Evolutionary conservation across 1,140 invertebrate genomes (phyloP).

Genomic region (Trissolcus basalis): DNA sequence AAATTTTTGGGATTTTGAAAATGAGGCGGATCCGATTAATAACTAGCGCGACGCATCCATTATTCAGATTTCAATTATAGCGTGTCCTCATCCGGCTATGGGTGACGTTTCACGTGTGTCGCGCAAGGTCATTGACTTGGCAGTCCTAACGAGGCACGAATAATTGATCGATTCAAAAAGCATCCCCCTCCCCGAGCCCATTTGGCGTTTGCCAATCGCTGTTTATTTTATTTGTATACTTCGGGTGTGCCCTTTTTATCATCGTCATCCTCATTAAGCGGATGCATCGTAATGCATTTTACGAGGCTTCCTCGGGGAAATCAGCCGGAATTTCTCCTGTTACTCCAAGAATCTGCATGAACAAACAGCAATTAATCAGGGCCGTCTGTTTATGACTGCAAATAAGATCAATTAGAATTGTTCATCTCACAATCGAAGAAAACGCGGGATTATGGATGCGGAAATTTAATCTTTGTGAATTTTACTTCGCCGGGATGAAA

Average conservation of each 20-base stretch:
- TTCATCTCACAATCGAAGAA: constrained; percentile 1
- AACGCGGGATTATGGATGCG: not conserved
- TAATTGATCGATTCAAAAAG: constrained; percentile 29
- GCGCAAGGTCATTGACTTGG: constrained; percentile 24
- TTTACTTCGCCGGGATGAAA: not conserved
- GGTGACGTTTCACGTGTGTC: not conserved
- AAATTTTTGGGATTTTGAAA: constrained; percentile 28
- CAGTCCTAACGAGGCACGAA: constrained; percentile 17
- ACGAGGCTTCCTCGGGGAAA: constrained; percentile 28
- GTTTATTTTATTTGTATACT: constrained; percentile 27
- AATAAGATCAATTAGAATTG: constrained; percentile 23
- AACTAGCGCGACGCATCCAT: constrained; percentile 25
- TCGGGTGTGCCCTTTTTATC: constrained; percentile 12
- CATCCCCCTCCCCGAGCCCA: not conserved
- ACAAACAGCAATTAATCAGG: constrained; percentile 37
- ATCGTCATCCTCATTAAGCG: constrained; percentile 12
- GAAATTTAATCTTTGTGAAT: too few species aligned
- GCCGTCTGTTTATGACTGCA: constrained; percentile 18
- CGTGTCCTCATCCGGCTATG: constrained; percentile 10
- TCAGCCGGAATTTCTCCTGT: constrained; percentile 15
- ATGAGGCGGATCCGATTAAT: constrained; percentile 15
- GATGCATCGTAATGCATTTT: constrained; percentile 30
- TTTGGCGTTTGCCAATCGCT: constrained; percentile 23
- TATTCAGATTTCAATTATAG: constrained; percentile 46
- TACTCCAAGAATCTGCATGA: constrained; percentile 24